Evolutionary conservation across 2,797 vertebrate genomes (phyloP).

Genomic region (Oryzias sinensis): DNA sequence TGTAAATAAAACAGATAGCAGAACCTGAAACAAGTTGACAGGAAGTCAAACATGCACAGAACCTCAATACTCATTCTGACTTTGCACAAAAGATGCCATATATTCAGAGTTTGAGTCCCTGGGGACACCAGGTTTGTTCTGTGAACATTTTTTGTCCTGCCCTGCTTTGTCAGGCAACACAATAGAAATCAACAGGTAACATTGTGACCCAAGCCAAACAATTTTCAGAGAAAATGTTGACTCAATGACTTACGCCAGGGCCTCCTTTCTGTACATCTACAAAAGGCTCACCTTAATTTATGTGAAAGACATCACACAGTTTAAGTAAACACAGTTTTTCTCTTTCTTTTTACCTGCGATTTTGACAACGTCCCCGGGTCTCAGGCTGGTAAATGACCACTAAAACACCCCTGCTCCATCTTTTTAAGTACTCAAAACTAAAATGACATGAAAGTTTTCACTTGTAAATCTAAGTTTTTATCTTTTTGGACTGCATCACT

Average conservation of each 20-base stretch:
- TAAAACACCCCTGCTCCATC: too few species aligned
- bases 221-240: conserved; percentile 21
- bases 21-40: conserved; percentile 26
- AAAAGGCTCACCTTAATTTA: conserved; percentile 5
- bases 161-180: conserved; percentile 35
- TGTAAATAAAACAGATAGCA: conserved; percentile 24
- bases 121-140: conserved; percentile 33
- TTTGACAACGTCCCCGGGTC: too few species aligned
- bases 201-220: conserved; percentile 45
- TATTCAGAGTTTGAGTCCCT: conserved; percentile 41
- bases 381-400: too few species aligned
- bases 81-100: conserved; percentile 44
- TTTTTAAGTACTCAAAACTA: too few species aligned
- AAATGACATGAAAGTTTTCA: too few species aligned
- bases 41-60: conserved; percentile 23
- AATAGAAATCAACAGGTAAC: conserved; percentile 59
- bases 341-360: too few species aligned
- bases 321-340: too few species aligned
- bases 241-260: conserved; percentile 34
- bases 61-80: conserved; percentile 22
- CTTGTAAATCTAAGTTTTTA: too few species aligned
- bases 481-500: too few species aligned
- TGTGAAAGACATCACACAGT: too few species aligned
- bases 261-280: conserved; percentile 17
- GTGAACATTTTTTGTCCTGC: conserved; percentile 36